A percentile compares a stretch with the other conserved stretches of the same genome.
Evolutionary conservation across 2,113 vertebrate species (phyloP).

Genomic region (Mesembrinibis cayennensis): DNA sequence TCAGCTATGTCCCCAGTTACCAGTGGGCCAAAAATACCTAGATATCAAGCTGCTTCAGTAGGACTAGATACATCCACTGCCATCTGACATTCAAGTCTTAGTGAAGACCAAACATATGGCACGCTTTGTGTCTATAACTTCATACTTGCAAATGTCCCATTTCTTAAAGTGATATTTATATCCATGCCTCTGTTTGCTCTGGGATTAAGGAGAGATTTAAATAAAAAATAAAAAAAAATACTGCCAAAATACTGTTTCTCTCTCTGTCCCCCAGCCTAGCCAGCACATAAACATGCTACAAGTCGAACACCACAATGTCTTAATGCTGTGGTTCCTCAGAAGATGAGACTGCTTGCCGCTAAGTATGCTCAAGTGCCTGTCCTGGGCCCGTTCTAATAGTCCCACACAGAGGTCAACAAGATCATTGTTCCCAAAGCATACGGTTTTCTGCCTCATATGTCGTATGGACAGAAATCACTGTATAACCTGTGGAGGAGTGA

Average conservation of each 20-base stretch:
- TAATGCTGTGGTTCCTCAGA: not conserved
- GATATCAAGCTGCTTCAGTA: not conserved
- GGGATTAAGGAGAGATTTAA: not conserved
- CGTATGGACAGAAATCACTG: not conserved
- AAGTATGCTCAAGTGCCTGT: accelerated
- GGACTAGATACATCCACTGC: not conserved
- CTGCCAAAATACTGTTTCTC: not conserved
- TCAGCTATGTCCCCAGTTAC: not conserved
- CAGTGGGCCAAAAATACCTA: not conserved
- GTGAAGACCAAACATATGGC: not conserved
- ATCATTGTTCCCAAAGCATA: not conserved
- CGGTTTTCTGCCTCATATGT: not conserved
- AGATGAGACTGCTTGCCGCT: not conserved
- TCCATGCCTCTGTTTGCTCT: not conserved
- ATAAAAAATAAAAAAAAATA: not conserved
- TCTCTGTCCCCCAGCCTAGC: not conserved
- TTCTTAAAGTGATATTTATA: not conserved
- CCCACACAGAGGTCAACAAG: not conserved
- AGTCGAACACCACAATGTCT: not conserved
- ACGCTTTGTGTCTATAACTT: not conserved
- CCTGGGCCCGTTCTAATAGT: not conserved
- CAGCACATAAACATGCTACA: not conserved
- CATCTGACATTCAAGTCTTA: not conserved
- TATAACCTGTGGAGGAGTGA: not conserved
- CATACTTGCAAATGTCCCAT: not conserved